Evolutionary conservation across 2,113 vertebrate genomes (phyloP), one percentile per base, ranked within the genome.

Genomic region (Callionymus lyra): DNA sequence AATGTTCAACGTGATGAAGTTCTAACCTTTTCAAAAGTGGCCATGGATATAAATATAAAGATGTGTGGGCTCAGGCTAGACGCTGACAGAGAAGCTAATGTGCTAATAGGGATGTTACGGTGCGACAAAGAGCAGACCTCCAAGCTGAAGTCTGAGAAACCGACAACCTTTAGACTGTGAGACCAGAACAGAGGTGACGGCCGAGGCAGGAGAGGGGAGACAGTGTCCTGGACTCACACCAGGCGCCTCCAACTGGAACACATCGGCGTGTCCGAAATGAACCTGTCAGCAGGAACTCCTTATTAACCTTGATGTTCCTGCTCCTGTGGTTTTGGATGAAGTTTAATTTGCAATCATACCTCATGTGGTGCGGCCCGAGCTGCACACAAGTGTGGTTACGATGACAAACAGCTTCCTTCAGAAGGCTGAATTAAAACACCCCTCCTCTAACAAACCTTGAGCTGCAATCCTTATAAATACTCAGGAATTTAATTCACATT

Each of bases 131-230:
- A 67, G 14, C 63, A 63, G 54, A 52, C 59, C 51, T 50, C 19
- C 9, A 41, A 44, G 63, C 58, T 63, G 50, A 47, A 52, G 58
- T 44, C 58, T 18, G 19, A n/a, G n/a, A 52, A 49, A 52, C 15
- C 37, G 37, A 59, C 47, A 27, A 44, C 17, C 47, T 44, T 41
- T 51, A 44, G 17, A 21, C n/a, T 47, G 41, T 34, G 38, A 44
- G 44, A 33, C 44, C 33, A 14, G 50, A 51, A 31, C 12, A 21
- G 21, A 40, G 41, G 16, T 11, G 17, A 44, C 45, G 41, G 39
- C 38, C 53, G 48, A 5, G 57, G 34, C 50, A 45, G 44, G 48
- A 44, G 39, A 50, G 34, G 12, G 13, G 16, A 10, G 41, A 39
- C 42, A 16, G 10, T 16, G 13, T 41, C 31, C 21, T 27, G 21